These are phyloP conservation scores for Spongilla lacustris DNA, from an alignment of 37 sponge, comb jelly and placozoan genomes.

Conservation along the genomic window DNA sequence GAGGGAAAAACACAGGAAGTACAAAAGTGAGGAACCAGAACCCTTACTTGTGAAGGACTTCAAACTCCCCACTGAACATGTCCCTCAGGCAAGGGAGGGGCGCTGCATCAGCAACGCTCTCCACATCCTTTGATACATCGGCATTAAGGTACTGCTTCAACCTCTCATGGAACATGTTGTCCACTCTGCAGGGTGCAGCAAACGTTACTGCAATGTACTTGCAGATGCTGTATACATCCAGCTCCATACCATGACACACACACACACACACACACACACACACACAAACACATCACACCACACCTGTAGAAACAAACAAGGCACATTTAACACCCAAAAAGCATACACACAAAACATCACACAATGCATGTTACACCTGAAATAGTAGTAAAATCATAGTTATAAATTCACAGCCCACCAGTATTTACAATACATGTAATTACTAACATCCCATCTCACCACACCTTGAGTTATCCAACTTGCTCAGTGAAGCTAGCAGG, in stretches of 20 bases:
- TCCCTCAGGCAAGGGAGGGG: conserved; percentile 42
- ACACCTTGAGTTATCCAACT: conserved; percentile 33
- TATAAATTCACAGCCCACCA: not conserved
- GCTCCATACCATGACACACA: not conserved
- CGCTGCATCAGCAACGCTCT: conserved; percentile 45
- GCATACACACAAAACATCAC: too few relatives aligned
- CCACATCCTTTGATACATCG: conserved; percentile 58
- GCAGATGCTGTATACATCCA: not conserved
- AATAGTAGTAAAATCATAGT: too few relatives aligned
- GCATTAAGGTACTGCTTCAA: conserved; percentile 49
- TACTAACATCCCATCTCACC: not conserved
- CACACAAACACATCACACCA: too few relatives aligned
- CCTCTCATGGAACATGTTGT: conserved; percentile 38
- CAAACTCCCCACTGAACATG: conserved; percentile 44
- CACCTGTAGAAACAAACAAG: too few relatives aligned
- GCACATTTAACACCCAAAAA: not conserved
- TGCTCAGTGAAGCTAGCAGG: conserved; percentile 45
- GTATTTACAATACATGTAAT: not conserved
- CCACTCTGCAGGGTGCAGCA: too few relatives aligned
- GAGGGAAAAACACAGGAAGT: not conserved
- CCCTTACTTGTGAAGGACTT: conserved; percentile 48
- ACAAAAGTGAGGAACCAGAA: not conserved
- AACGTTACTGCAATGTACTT: too few relatives aligned
- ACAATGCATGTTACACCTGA: too few relatives aligned
- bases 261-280: not conserved